These are phyloP conservation scores for Thermophis baileyi DNA, from an alignment of 2,113 vertebrate species.

Conservation along the genomic window DNA sequence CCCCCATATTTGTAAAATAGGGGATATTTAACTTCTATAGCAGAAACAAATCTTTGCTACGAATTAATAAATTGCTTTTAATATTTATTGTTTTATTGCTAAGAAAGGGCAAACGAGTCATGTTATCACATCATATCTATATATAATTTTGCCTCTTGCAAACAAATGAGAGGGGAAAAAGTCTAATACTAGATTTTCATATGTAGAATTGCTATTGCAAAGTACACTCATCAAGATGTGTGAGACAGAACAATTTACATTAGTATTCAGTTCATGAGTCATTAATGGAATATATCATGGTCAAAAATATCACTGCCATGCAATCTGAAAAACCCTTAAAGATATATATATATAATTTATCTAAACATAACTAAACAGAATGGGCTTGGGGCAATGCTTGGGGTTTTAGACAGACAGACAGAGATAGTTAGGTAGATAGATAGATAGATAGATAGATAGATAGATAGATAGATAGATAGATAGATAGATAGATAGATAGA, in stretches of 20 bases:
- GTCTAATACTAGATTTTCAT: neutral
- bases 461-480: too few relatives aligned
- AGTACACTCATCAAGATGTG: neutral
- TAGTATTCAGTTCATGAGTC: neutral
- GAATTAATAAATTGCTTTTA: constrained; percentile 29
- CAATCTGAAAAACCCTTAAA: neutral
- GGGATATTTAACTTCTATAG: neutral
- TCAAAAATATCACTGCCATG: neutral
- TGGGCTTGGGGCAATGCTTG: neutral
- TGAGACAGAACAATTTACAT: neutral
- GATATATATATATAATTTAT: neutral
- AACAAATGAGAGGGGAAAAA: neutral
- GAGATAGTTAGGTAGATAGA: too few relatives aligned
- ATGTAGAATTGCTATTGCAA: neutral
- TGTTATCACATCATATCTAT: neutral
- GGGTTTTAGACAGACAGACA: neutral
- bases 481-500: too few relatives aligned
- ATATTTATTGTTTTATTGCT: constrained; percentile 14
- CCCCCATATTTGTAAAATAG: constrained; percentile 11
- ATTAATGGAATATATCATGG: neutral
- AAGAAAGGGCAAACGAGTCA: neutral
- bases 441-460: too few relatives aligned
- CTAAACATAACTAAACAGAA: neutral
- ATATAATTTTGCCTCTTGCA: neutral
- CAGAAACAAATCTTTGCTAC: constrained; percentile 14